Evolutionary conservation across 2,888 invertebrate genomes (phyloP), one percentile per base, ranked within the genome.

Genomic region (Agapetus fuscipes): DNA sequence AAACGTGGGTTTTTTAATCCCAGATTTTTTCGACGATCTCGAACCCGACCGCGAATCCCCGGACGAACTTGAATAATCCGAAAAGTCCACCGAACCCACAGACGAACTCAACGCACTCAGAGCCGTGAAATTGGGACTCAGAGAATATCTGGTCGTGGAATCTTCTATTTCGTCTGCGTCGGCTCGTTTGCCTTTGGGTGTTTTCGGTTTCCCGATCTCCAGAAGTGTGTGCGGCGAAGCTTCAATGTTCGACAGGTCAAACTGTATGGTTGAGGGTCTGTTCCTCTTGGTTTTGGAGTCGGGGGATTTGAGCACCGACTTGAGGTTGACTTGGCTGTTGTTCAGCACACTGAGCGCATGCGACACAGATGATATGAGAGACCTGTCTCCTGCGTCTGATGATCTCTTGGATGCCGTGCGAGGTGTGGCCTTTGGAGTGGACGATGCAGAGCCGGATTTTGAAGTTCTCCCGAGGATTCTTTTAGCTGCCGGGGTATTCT

Each of bases 231-330:
- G 37, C 14, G 38, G 38, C 31, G 32, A 30, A n/a, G n/a, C n/a
- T 13, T 39, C 35, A 9, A 27, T 24, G 47, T 66, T 65, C 46
- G 64, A 64, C 3, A 67, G 50, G 41, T 69, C 67, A 41, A 68
- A 66, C 35, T 64, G 64, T 30, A 68, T 69, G 6, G 64, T 62
- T 0, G 54, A 56, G 45, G 63, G 66, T 28, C 62, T 55, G 4
- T 40, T 32, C 11, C 48, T 52, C 54, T 41, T 57, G 48, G 3
- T 40, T 36, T 29, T 15, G 9, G 20, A 41, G 29, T 41, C 34
- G 1, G 60, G 60, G 32, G 62, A 58, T 37, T 59, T 63, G 15
- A 66, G 56, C 0, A 66, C 60, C 0, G 68, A 67, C 41, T 67
- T 66, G 34, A 52, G 12, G 26, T 30, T 27, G 2, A 32, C 32